These are phyloP conservation scores for Indicator indicator DNA, from an alignment of 2,113 vertebrate species.

Conservation along the genomic window DNA sequence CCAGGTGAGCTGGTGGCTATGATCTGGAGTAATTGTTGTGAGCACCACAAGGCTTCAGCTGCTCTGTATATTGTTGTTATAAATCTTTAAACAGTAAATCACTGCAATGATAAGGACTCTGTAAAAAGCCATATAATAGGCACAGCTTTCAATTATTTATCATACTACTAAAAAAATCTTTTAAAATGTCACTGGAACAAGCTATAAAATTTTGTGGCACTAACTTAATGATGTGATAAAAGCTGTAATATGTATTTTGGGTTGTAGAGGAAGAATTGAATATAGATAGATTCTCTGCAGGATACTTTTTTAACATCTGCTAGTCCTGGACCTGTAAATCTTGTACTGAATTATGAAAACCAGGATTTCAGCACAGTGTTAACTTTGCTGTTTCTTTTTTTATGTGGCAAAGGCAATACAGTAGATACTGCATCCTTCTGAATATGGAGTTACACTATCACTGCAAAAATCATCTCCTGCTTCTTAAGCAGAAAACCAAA, in stretches of 20 bases:
- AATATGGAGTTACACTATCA: neutral
- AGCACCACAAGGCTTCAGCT: neutral
- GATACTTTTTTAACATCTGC: neutral
- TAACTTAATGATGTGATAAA: conserved; percentile 32
- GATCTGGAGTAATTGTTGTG: neutral
- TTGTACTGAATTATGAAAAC: neutral
- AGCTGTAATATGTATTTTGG: neutral
- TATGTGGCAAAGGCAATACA: neutral
- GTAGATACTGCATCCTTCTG: neutral
- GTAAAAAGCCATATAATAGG: conserved; percentile 22
- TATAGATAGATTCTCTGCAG: neutral
- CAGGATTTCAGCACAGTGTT: neutral
- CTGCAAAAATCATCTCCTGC: neutral
- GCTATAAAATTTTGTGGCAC: neutral
- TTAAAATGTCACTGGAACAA: neutral
- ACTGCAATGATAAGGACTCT: neutral
- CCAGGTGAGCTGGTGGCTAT: neutral
- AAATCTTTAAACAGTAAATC: conserved; percentile 19
- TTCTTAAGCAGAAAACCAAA: neutral
- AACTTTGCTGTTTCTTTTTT: neutral
- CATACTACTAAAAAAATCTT: neutral
- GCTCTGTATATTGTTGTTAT: neutral
- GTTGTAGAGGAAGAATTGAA: neutral
- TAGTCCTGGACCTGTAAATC: neutral
- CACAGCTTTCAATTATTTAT: conserved; percentile 29